Evolutionary conservation across 2,113 vertebrate genomes (phyloP).

Genomic region (Eptesicus fuscus): DNA sequence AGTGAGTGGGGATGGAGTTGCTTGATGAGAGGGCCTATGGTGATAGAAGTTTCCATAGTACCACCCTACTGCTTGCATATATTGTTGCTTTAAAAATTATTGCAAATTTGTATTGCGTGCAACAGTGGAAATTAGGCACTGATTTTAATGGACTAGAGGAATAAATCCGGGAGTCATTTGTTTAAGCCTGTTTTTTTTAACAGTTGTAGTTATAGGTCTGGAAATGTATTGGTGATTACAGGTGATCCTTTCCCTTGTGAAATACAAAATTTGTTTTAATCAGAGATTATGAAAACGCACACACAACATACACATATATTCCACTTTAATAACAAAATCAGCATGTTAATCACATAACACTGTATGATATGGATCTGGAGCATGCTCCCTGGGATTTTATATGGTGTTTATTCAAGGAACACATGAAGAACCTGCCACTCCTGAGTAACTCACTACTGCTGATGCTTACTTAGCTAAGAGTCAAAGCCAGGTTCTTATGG

Average conservation of each 20-base stretch:
- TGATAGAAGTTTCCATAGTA: background rate
- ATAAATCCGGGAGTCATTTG: background rate
- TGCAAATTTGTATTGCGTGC: background rate
- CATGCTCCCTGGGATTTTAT: background rate
- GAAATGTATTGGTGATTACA: background rate
- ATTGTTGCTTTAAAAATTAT: background rate
- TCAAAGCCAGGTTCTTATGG: background rate
- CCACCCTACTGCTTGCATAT: background rate
- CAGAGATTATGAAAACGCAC: background rate
- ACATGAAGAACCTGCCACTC: background rate
- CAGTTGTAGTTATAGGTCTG: background rate
- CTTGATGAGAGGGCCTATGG: background rate
- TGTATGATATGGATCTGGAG: background rate
- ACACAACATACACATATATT: background rate
- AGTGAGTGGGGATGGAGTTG: background rate
- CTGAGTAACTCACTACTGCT: background rate
- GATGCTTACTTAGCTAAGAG: background rate
- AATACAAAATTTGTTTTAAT: background rate
- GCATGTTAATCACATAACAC: background rate
- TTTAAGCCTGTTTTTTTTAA: background rate
- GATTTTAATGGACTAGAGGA: background rate
- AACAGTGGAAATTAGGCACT: background rate
- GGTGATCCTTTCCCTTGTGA: background rate
- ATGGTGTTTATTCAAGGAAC: background rate
- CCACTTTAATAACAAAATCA: background rate